Percentiles rank a stretch among this genome's conserved stretches.
Evolutionary conservation across 2,888 invertebrate species (phyloP).

Genomic region (Amphipoea oculea): DNA sequence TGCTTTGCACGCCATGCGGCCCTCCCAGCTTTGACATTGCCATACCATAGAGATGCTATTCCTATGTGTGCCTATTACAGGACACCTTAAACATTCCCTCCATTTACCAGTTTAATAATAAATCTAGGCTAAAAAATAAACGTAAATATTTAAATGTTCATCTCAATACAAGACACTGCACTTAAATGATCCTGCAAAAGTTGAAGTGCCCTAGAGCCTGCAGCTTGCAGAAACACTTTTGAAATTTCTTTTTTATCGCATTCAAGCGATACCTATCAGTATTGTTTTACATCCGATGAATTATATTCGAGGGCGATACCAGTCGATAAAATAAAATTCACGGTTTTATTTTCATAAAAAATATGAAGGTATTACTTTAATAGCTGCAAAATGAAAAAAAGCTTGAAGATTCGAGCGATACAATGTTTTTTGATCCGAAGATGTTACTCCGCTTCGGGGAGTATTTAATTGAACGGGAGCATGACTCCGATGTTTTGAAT

Average conservation of each 20-base stretch:
- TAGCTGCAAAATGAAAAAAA: slow-evolving; percentile 85
- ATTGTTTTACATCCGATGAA: slow-evolving; percentile 87
- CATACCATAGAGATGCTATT: slow-evolving; percentile 54
- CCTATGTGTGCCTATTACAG: slow-evolving; percentile 37
- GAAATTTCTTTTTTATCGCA: slow-evolving; percentile 83
- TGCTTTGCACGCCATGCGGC: slow-evolving; percentile 73
- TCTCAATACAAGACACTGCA: slow-evolving; percentile 84
- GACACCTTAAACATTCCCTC: slow-evolving; percentile 38
- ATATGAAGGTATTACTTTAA: slow-evolving; percentile 83
- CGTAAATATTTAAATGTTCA: slow-evolving; percentile 73
- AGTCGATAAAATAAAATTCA: slow-evolving; percentile 85
- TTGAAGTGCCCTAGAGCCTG: slow-evolving; percentile 80
- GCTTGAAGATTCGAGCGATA: slow-evolving; percentile 78
- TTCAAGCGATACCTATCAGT: slow-evolving; percentile 84
- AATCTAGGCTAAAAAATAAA: slow-evolving; percentile 55
- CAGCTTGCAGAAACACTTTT: slow-evolving; percentile 78
- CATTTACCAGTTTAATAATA: slow-evolving; percentile 35
- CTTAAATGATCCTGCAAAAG: slow-evolving; percentile 82
- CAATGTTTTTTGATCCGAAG: slow-evolving; percentile 79
- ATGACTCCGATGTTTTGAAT: slow-evolving; percentile 86
- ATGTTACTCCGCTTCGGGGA: slow-evolving; percentile 80
- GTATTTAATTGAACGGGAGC: slow-evolving; percentile 85
- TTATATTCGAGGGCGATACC: slow-evolving; percentile 81
- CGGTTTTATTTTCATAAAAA: slow-evolving; percentile 81
- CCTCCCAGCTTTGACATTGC: slow-evolving; percentile 62